phyloP scores from a whole-genome alignment of 2,888 invertebrate genomes.

The Lasioglossum lativentre region DNA sequence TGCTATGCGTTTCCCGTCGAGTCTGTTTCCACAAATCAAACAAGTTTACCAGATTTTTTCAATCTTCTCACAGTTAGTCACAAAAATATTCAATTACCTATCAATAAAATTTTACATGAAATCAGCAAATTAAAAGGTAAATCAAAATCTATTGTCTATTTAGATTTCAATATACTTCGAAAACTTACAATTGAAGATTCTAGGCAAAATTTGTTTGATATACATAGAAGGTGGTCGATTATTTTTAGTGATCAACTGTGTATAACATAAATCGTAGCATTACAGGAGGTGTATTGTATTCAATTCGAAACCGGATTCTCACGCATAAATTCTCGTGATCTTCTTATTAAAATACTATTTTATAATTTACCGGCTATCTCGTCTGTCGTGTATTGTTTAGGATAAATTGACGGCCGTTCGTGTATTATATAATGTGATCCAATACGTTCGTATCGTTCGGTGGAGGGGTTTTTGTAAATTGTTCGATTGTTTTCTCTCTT shows the following conservation, averaged over 20 bases:
- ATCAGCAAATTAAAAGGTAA: neutral
- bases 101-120: neutral
- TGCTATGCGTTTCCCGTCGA: slow-evolving; percentile 19
- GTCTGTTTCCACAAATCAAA: slow-evolving; percentile 50
- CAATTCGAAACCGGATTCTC: slow-evolving; percentile 32
- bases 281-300: slow-evolving; percentile 27
- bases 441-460: slow-evolving; percentile 22
- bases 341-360: slow-evolving; percentile 57
- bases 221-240: neutral
- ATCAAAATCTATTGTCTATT: neutral
- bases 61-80: neutral
- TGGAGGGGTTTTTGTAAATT: slow-evolving; percentile 16
- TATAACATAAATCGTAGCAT: slow-evolving; percentile 29
- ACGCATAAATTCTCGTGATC: slow-evolving; percentile 36
- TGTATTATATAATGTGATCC: slow-evolving; percentile 19
- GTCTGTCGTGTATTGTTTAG: slow-evolving; percentile 29
- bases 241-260: neutral
- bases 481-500: neutral
- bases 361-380: slow-evolving; percentile 22
- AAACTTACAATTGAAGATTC: neutral
- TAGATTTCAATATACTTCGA: neutral
- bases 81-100: neutral
- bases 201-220: neutral
- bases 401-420: slow-evolving; percentile 25
- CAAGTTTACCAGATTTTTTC: slow-evolving; percentile 25